Percentiles rank a stretch among this genome's conserved stretches.
These are phyloP conservation scores for Halcyon smyrnensis DNA, from an alignment of 2,797 vertebrate species.

Conservation along the genomic window DNA sequence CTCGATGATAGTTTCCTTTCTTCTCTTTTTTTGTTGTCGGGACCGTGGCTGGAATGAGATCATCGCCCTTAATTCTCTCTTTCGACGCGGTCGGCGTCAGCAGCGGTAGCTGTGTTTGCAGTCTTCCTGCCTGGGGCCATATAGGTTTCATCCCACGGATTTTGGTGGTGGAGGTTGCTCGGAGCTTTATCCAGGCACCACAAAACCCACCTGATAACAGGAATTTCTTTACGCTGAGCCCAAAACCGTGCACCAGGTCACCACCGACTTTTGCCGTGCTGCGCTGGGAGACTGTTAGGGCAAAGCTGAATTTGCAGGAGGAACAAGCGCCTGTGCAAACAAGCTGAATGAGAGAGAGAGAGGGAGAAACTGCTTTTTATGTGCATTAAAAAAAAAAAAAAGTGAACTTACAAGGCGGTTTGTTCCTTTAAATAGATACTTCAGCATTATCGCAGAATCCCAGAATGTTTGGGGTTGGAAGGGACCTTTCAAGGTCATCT, in stretches of 20 bases:
- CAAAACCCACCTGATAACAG: neutral
- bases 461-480: neutral
- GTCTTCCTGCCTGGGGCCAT: neutral
- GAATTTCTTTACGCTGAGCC: neutral
- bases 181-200: neutral
- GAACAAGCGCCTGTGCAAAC: accelerated
- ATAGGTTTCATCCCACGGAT: accelerated
- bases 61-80: neutral
- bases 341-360: neutral
- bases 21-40: neutral
- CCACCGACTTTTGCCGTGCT: neutral
- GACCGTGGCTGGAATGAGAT: neutral
- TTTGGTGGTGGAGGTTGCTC: neutral
- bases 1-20: neutral
- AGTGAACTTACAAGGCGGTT: neutral
- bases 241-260: neutral
- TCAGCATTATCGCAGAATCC: neutral
- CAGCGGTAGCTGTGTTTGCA: neutral
- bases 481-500: neutral
- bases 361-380: neutral
- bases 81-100: accelerated
- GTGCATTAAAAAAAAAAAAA: neutral
- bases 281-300: neutral
- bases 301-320: neutral
- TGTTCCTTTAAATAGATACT: neutral